phyloP scores from a whole-genome alignment of 2,888 invertebrate genomes.

The Melanophora roralis region DNA sequence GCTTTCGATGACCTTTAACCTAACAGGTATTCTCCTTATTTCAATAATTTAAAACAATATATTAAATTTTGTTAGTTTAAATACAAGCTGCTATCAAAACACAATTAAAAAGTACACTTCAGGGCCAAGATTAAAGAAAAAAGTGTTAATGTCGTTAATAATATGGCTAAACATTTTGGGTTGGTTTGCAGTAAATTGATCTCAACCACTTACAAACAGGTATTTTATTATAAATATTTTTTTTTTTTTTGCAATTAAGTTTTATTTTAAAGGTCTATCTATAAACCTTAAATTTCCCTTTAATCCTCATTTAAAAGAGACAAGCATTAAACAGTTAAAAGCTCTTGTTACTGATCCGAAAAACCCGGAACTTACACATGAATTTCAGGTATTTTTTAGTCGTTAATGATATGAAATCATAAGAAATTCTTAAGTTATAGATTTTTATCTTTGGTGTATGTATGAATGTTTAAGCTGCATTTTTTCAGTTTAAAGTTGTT shows the following conservation, averaged over 20 bases:
- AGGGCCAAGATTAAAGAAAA: slow-evolving; percentile 25
- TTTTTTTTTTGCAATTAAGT: slow-evolving; percentile 52
- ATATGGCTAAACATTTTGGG: slow-evolving; percentile 42
- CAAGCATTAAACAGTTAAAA: slow-evolving; percentile 24
- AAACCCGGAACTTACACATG: slow-evolving; percentile 21
- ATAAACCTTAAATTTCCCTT: slow-evolving; percentile 31
- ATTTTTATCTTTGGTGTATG: slow-evolving; percentile 14
- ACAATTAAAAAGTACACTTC: slow-evolving; percentile 46
- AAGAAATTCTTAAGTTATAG: slow-evolving; percentile 45
- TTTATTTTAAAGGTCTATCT: slow-evolving; percentile 59
- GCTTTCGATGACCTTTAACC: slow-evolving; percentile 29
- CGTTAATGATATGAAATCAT: slow-evolving; percentile 42
- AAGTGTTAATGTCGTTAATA: slow-evolving; percentile 15
- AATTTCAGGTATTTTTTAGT: slow-evolving; percentile 51
- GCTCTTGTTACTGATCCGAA: slow-evolving; percentile 25
- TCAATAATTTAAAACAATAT: neutral
- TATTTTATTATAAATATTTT: slow-evolving; percentile 45
- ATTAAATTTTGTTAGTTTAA: slow-evolving; percentile 37
- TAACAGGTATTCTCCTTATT: slow-evolving; percentile 49
- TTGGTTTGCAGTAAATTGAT: slow-evolving; percentile 55
- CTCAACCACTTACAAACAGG: slow-evolving; percentile 45
- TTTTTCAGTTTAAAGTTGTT: slow-evolving; percentile 47
- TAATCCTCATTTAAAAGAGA: slow-evolving; percentile 3
- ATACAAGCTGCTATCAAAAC: slow-evolving; percentile 9
- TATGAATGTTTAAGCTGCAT: slow-evolving; percentile 52